Evolutionary conservation across 2,888 invertebrate genomes (phyloP).

Genomic region (Nemoura dubitans): DNA sequence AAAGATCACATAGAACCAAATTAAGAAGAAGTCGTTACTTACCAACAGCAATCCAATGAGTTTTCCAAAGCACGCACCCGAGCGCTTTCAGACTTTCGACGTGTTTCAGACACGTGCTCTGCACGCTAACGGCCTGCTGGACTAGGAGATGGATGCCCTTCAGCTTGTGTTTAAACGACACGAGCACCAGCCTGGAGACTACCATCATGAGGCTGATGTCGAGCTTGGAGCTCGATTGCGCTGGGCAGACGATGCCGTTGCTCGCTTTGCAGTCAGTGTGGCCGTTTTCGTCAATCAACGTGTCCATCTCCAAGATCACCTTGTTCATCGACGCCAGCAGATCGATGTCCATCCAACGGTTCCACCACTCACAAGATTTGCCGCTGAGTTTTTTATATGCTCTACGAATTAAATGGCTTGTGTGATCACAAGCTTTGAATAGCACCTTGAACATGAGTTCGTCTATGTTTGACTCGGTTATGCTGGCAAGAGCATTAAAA

Average conservation of each 20-base stretch:
- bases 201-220: background rate
- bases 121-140: background rate
- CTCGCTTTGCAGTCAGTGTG: background rate
- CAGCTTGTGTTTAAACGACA: background rate
- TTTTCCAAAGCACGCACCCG: slow-evolving; percentile 21
- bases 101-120: background rate
- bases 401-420: background rate
- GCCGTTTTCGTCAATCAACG: background rate
- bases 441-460: background rate
- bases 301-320: background rate
- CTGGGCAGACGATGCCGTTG: background rate
- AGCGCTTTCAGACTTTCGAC: slow-evolving; percentile 1
- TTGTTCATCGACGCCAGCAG: background rate
- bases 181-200: background rate
- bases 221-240: background rate
- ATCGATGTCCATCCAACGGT: background rate
- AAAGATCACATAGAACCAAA: background rate
- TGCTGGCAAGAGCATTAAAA: background rate
- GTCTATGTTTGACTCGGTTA: background rate
- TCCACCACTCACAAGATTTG: background rate
- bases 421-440: background rate
- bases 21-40: background rate
- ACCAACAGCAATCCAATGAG: slow-evolving; percentile 23
- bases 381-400: background rate
- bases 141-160: background rate